These are phyloP conservation scores for Pachypeltis micranthus DNA, from an alignment of 1,140 invertebrate species.

Conservation along the genomic window DNA sequence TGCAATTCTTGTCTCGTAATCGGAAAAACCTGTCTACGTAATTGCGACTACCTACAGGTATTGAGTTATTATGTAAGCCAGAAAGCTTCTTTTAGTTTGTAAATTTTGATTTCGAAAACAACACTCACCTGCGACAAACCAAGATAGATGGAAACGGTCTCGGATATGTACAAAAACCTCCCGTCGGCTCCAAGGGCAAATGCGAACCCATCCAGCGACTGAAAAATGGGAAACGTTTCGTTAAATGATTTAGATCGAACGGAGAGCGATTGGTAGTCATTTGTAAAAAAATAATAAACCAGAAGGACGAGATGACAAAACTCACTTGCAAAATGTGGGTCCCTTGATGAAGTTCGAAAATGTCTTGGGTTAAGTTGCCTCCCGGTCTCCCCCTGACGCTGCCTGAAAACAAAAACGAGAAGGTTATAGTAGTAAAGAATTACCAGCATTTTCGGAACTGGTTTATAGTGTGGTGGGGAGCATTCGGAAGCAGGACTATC, in stretches of 20 bases:
- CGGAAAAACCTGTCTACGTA: too few species aligned
- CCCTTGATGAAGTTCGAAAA: slow-evolving; percentile 92
- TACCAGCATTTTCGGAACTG: too few species aligned
- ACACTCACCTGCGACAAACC: slow-evolving; percentile 92
- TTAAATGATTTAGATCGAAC: not conserved
- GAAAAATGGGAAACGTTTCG: slow-evolving; percentile 27
- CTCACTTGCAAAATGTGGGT: slow-evolving; percentile 93
- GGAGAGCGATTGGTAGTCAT: not conserved
- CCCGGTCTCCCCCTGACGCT: slow-evolving; percentile 51
- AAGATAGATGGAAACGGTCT: slow-evolving; percentile 97
- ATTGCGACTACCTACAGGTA: too few species aligned
- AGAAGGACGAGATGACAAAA: not conserved
- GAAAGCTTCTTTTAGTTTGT: too few species aligned
- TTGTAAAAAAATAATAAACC: not conserved
- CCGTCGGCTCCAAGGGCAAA: slow-evolving; percentile 89
- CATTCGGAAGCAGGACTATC: too few species aligned
- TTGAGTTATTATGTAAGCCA: too few species aligned
- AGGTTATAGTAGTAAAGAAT: too few species aligned
- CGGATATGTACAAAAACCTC: slow-evolving; percentile 94
- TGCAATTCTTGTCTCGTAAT: too few species aligned
- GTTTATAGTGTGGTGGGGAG: too few species aligned
- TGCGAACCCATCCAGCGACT: slow-evolving; percentile 94
- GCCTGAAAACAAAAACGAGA: too few species aligned
- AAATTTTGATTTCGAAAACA: too few species aligned
- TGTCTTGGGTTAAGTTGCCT: slow-evolving; percentile 59